These are phyloP conservation scores for Percopsis transmontana DNA, from an alignment of 2,113 vertebrate species.

Conservation along the genomic window DNA sequence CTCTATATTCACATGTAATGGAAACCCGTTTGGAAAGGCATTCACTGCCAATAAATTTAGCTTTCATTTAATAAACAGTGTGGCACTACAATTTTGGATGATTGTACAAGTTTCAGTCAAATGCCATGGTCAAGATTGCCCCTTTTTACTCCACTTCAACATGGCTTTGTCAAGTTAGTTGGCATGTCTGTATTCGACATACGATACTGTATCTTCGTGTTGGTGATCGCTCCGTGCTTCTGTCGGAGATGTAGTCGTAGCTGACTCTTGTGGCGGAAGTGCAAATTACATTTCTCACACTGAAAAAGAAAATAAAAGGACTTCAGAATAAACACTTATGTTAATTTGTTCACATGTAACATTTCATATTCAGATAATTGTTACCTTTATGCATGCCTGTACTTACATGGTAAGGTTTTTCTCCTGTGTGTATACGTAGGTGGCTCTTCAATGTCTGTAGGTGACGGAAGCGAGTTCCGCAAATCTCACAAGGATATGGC, in stretches of 20 bases:
- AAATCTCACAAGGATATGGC: slow-evolving; percentile 97
- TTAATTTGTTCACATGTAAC: too few relatives aligned
- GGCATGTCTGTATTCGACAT: slow-evolving; percentile 84
- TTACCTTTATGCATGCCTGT: neutral
- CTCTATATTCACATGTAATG: slow-evolving; percentile 81
- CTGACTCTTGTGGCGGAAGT: slow-evolving; percentile 99
- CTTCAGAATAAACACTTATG: neutral
- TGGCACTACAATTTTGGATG: slow-evolving; percentile 80
- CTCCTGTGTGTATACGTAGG: slow-evolving; percentile 97
- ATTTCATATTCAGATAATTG: neutral
- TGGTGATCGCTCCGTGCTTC: slow-evolving; percentile 99
- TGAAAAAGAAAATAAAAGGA: slow-evolving; percentile 51
- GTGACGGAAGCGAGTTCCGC: slow-evolving; percentile 94
- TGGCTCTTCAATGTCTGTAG: slow-evolving; percentile 98
- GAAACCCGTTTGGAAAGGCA: slow-evolving; percentile 81
- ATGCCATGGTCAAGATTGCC: slow-evolving; percentile 68
- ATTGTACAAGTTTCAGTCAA: slow-evolving; percentile 76
- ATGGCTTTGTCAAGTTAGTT: slow-evolving; percentile 82
- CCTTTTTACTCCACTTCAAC: slow-evolving; percentile 1
- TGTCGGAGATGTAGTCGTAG: slow-evolving; percentile 94
- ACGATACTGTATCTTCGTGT: slow-evolving; percentile 98
- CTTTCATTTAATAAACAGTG: slow-evolving; percentile 72
- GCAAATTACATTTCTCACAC: slow-evolving; percentile 99
- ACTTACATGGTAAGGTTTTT: slow-evolving; percentile 98
- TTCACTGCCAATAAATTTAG: slow-evolving; percentile 62